These are phyloP conservation scores for Semnornis frantzii DNA, from an alignment of 2,113 vertebrate species.

Conservation along the genomic window DNA sequence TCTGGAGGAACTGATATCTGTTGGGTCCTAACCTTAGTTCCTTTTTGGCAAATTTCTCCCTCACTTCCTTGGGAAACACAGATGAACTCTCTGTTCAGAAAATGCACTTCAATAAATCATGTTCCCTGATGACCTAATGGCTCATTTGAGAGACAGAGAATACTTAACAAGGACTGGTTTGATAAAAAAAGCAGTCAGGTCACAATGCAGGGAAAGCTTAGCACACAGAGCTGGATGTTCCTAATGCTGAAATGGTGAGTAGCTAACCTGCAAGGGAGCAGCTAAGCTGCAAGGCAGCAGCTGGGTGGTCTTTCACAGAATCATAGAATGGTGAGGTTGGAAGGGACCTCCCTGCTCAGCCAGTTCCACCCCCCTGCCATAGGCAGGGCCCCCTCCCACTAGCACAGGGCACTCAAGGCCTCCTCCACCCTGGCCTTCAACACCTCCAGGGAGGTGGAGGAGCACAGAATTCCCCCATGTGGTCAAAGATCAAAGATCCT, in stretches of 20 bases:
- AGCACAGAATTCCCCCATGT: no score
- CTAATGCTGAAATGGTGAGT: not conserved
- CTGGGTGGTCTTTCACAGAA: no score
- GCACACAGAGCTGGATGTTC: not conserved
- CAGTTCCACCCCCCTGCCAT: no score
- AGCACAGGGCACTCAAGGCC: no score
- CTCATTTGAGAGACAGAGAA: slow-evolving; percentile 2
- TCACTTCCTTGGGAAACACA: slow-evolving; percentile 30
- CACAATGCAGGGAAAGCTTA: not conserved
- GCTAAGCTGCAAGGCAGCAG: not conserved
- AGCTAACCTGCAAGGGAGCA: not conserved
- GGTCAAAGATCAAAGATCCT: no score
- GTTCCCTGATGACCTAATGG: not conserved
- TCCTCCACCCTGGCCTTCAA: no score
- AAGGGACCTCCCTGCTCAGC: no score
- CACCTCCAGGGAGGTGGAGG: no score
- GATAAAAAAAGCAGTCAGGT: not conserved
- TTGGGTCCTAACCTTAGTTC: slow-evolving; percentile 53
- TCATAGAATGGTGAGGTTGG: no score
- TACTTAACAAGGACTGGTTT: not conserved
- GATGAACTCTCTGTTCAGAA: slow-evolving; percentile 38
- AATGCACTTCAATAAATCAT: slow-evolving; percentile 42
- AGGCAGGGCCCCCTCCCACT: no score
- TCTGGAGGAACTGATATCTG: slow-evolving; percentile 8
- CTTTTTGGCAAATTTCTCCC: slow-evolving; percentile 39